These are phyloP conservation scores for Limenitis camilla DNA, from an alignment of 2,888 invertebrate species.

Conservation along the genomic window DNA sequence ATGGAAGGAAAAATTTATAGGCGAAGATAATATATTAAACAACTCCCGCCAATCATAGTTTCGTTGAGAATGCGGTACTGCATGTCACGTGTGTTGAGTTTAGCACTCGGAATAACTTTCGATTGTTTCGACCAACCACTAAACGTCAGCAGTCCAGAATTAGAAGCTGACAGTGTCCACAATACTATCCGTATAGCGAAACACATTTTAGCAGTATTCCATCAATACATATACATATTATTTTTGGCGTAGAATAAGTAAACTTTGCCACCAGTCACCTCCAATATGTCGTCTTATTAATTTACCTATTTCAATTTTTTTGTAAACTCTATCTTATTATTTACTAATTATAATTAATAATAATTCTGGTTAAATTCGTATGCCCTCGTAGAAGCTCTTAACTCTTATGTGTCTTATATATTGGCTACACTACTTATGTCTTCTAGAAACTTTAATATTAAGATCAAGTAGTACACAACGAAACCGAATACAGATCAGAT, in stretches of 20 bases:
- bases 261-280: no score
- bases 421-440: no score
- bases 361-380: no score
- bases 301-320: no score
- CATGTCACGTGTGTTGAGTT: slow-evolving; percentile 52
- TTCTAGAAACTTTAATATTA: no score
- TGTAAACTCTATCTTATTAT: no score
- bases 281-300: no score
- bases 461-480: no score
- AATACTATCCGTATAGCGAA: slow-evolving; percentile 37
- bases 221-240: background rate
- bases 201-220: slow-evolving; percentile 33
- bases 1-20: background rate
- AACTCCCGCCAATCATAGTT: slow-evolving; percentile 45
- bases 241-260: background rate
- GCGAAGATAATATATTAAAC: background rate
- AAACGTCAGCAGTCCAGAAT: slow-evolving; percentile 59
- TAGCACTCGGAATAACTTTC: slow-evolving; percentile 68
- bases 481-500: no score
- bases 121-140: slow-evolving; percentile 59
- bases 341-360: no score
- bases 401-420: no score
- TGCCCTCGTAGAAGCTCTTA: no score
- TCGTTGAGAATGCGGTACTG: slow-evolving; percentile 54
- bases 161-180: slow-evolving; percentile 57